Evolutionary conservation across 2,113 vertebrate species (phyloP).

Genomic region (Cavia porcellus): DNA sequence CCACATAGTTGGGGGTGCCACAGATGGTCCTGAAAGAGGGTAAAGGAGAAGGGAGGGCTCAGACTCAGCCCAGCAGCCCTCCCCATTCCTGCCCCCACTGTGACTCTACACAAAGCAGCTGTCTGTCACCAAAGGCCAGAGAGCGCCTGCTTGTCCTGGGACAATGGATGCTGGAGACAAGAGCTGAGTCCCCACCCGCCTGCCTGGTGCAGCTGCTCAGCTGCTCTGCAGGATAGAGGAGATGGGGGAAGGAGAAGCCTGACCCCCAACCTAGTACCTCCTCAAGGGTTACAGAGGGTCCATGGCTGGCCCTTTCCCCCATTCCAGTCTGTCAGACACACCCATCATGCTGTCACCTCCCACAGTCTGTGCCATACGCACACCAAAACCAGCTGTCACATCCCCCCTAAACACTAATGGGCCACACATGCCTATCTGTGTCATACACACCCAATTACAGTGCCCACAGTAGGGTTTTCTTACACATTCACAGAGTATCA

Average conservation of each 20-base stretch:
- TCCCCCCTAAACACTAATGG: conserved; percentile 39
- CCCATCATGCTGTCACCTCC: conserved; percentile 67
- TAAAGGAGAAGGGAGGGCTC: background rate
- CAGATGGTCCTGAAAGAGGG: conserved; percentile 94
- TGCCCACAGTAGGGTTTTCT: conserved; percentile 36
- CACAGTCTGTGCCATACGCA: conserved; percentile 36
- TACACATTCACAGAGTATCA: background rate
- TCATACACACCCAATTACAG: background rate
- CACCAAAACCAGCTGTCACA: conserved; percentile 71
- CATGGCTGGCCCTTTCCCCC: conserved; percentile 30
- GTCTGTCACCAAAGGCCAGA: conserved; percentile 80
- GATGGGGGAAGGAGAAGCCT: background rate
- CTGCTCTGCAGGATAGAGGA: background rate
- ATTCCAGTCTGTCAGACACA: conserved; percentile 62
- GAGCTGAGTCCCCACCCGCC: conserved; percentile 69
- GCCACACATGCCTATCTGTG: conserved; percentile 39
- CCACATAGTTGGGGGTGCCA: conserved; percentile 99
- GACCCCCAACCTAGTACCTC: background rate
- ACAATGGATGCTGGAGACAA: conserved; percentile 75
- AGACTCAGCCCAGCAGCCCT: conserved; percentile 40
- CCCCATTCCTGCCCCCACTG: conserved; percentile 69
- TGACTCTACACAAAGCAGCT: conserved; percentile 80
- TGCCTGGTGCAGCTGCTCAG: conserved; percentile 67
- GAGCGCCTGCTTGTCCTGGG: conserved; percentile 76
- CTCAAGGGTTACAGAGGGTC: conserved; percentile 45